Evolutionary conservation across 2,797 vertebrate species (phyloP).

Genomic region (Xenopus petersii): DNA sequence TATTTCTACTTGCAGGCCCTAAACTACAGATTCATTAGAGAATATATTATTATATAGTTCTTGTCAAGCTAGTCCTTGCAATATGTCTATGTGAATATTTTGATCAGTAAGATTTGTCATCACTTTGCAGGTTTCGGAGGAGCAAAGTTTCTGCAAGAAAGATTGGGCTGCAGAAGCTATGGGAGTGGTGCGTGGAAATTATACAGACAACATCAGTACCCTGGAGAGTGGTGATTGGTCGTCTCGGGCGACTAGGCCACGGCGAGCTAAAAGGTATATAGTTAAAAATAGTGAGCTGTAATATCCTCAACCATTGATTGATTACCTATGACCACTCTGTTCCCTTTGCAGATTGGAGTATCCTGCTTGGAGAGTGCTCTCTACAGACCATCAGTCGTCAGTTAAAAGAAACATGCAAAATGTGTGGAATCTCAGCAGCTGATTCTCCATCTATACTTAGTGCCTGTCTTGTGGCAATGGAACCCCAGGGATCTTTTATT

Average conservation of each 20-base stretch:
- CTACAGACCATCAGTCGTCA: slow-evolving; percentile 91
- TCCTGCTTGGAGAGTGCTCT: slow-evolving; percentile 91
- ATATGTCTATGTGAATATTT: no score
- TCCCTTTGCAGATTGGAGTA: slow-evolving; percentile 86
- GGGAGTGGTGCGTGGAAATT: slow-evolving; percentile 95
- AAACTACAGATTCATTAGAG: no score
- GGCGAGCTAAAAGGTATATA: slow-evolving; percentile 89
- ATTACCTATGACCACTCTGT: neutral
- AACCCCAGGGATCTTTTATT: slow-evolving; percentile 94
- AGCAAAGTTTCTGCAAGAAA: slow-evolving; percentile 90
- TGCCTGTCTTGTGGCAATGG: slow-evolving; percentile 97
- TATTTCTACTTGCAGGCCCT: no score
- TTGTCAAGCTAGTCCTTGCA: no score
- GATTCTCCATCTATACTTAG: slow-evolving; percentile 94
- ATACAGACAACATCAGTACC: slow-evolving; percentile 95
- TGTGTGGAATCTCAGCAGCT: slow-evolving; percentile 89
- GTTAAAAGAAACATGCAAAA: slow-evolving; percentile 89
- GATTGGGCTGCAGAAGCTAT: slow-evolving; percentile 91
- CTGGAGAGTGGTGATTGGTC: slow-evolving; percentile 96
- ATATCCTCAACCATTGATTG: neutral
- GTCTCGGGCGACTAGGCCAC: slow-evolving; percentile 88
- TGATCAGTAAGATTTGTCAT: neutral
- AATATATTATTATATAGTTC: no score
- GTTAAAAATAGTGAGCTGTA: neutral
- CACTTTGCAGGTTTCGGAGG: slow-evolving; percentile 74